phyloP scores from a whole-genome alignment of 2,113 vertebrate species.

The Aegithalos caudatus region DNA sequence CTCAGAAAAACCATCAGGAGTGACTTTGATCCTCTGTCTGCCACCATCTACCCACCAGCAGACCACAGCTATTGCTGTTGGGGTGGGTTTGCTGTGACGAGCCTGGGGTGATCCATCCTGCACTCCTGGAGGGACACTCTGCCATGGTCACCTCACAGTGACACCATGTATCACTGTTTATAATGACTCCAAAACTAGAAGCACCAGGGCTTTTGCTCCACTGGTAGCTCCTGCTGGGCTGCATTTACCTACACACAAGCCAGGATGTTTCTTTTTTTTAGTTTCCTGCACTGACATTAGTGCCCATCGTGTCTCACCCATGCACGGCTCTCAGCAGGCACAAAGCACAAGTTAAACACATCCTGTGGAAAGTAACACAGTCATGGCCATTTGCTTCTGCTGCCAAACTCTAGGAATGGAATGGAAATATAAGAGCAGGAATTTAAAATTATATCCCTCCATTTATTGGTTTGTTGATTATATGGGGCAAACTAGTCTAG shows the following conservation, averaged over 20 bases:
- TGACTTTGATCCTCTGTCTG: background rate
- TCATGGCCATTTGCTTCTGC: background rate
- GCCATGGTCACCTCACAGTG: background rate
- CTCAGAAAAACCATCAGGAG: background rate
- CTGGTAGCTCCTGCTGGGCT: background rate
- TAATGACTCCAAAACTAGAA: background rate
- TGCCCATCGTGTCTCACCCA: accelerated
- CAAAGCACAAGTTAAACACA: background rate
- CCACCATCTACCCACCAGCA: background rate
- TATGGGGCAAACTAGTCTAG: accelerated
- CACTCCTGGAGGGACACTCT: background rate
- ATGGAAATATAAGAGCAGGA: background rate
- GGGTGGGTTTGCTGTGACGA: background rate
- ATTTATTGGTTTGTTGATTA: background rate
- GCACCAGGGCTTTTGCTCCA: background rate
- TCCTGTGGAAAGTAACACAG: accelerated
- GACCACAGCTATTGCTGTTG: accelerated
- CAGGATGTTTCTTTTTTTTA: background rate
- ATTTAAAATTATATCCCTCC: background rate
- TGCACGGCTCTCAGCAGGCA: accelerated
- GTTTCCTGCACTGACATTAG: accelerated
- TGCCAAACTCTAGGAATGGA: background rate
- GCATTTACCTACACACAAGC: background rate
- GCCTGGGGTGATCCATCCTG: background rate
- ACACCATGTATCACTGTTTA: accelerated